A percentile compares a stretch with the other conserved stretches of the same genome.
These are phyloP conservation scores for Artibeus lituratus DNA, from an alignment of 2,797 vertebrate species.

Conservation along the genomic window DNA sequence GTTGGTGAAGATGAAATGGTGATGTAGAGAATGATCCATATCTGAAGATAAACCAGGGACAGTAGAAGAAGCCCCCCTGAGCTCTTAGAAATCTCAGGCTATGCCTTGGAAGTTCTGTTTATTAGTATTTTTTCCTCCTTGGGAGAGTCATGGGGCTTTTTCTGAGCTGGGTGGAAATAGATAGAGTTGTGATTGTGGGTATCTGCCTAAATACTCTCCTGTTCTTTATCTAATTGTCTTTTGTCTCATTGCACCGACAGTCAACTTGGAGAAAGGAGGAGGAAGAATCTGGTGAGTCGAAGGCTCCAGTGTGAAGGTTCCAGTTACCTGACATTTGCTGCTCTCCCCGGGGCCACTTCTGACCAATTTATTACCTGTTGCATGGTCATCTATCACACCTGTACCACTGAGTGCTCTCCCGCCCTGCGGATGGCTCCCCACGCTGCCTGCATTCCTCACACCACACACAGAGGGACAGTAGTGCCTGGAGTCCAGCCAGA, in stretches of 20 bases:
- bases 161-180: neutral
- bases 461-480: too few relatives aligned
- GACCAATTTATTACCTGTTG: neutral
- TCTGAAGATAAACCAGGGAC: neutral
- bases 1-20: neutral
- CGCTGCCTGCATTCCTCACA: too few relatives aligned
- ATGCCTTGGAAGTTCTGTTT: neutral
- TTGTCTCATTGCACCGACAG: neutral
- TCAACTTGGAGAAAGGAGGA: neutral
- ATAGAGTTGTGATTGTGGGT: neutral
- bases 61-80: neutral
- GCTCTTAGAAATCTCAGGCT: neutral
- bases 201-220: neutral
- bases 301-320: neutral
- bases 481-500: neutral
- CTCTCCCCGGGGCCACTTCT: neutral
- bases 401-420: too few relatives aligned
- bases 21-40: neutral
- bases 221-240: neutral
- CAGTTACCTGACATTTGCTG: neutral
- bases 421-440: accelerated
- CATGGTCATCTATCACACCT: neutral
- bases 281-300: neutral
- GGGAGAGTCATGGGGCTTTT: neutral
- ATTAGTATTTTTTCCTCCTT: neutral